A percentile compares a stretch with the other conserved stretches of the same genome.
These are phyloP conservation scores for Coenonympha glycerion DNA, from an alignment of 2,888 invertebrate species.

Conservation along the genomic window DNA sequence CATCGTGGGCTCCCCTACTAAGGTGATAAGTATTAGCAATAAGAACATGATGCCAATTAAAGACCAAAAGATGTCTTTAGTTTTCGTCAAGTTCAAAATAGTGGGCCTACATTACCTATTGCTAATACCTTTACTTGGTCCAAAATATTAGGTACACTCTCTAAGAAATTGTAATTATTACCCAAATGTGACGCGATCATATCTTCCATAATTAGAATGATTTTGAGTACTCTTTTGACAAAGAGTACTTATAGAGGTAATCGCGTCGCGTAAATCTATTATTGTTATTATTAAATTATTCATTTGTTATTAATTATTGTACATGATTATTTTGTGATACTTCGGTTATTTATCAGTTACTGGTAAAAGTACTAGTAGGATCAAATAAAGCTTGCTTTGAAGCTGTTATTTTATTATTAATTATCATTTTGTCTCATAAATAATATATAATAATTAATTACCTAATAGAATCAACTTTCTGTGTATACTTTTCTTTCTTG, in stretches of 20 bases:
- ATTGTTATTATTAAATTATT: neutral
- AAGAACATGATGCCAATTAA: neutral
- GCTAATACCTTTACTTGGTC: neutral
- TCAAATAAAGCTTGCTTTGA: no score
- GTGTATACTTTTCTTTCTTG: neutral
- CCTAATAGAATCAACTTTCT: neutral
- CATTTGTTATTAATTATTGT: neutral
- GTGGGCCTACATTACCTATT: no score
- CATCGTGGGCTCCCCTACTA: no score
- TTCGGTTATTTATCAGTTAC: neutral
- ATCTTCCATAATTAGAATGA: neutral
- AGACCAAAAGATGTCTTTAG: no score
- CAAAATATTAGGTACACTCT: neutral
- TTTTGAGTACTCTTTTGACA: no score
- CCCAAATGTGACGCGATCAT: neutral
- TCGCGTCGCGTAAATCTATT: neutral
- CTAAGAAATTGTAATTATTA: neutral
- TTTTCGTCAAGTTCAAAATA: no score
- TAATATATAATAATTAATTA: neutral
- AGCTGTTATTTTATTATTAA: neutral
- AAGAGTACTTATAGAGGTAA: neutral
- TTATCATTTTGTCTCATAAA: neutral
- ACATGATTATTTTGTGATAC: neutral
- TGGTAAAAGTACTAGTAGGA: neutral
- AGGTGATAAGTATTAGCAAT: conserved; percentile 6